phyloP scores from a whole-genome alignment of 2,113 vertebrate genomes.

The Bagarius yarrelli region DNA sequence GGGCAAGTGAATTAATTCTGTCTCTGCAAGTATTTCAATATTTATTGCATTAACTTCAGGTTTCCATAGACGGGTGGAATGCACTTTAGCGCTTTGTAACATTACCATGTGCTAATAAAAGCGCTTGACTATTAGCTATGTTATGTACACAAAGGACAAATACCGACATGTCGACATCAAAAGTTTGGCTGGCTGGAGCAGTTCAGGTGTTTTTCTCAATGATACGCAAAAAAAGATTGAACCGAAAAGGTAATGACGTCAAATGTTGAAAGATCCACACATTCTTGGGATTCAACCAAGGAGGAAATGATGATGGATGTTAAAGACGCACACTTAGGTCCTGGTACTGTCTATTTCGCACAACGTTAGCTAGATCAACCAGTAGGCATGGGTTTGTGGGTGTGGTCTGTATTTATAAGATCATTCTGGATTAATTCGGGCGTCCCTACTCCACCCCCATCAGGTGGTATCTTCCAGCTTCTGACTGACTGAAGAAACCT shows the following conservation, averaged over 20 bases:
- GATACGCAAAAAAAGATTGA: not conserved
- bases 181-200: not conserved
- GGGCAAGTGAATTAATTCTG: no score
- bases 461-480: no score
- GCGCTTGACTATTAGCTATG: conserved; percentile 33
- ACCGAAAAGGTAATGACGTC: not conserved
- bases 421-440: no score
- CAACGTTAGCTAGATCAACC: not conserved
- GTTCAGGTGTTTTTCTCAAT: not conserved
- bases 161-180: not conserved
- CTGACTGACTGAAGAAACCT: no score
- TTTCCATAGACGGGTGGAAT: conserved; percentile 42
- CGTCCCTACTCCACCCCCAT: no score
- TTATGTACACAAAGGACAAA: not conserved
- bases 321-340: no score
- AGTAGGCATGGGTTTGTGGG: not conserved
- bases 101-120: conserved; percentile 29
- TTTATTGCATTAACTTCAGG: conserved; percentile 63
- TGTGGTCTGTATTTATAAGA: no score
- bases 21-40: conserved; percentile 58
- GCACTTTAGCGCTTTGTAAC: conserved; percentile 17
- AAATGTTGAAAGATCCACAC: no score
- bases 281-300: no score
- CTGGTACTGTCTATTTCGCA: no score
- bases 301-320: no score